Percentiles rank a stretch among this genome's conserved stretches.
phyloP scores from a whole-genome alignment of 2,797 vertebrate genomes.

The Coracias cyanogaster region DNA sequence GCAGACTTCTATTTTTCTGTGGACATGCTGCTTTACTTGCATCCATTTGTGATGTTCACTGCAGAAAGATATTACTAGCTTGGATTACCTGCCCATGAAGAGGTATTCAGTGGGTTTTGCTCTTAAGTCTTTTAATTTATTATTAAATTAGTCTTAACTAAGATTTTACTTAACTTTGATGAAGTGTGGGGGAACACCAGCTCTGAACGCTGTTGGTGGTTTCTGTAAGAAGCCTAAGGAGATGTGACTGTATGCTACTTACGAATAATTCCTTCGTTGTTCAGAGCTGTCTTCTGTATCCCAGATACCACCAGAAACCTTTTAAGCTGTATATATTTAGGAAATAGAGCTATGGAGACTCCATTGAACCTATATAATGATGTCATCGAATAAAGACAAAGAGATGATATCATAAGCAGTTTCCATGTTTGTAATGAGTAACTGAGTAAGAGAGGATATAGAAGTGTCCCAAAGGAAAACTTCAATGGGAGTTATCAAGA shows the following conservation, averaged over 20 bases:
- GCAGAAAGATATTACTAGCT: not conserved
- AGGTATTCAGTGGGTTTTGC: not conserved
- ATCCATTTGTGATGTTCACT: not conserved
- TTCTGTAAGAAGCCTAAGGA: not conserved
- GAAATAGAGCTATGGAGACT: not conserved
- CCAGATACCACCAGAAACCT: not conserved
- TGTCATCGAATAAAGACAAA: not conserved
- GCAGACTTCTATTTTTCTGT: not conserved
- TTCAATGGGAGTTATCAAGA: not conserved
- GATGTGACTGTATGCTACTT: not conserved
- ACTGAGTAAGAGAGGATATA: not conserved
- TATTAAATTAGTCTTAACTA: not conserved
- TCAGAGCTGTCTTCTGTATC: not conserved
- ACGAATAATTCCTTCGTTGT: not conserved
- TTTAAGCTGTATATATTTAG: not conserved
- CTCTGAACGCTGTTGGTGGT: not conserved
- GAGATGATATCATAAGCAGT: not conserved
- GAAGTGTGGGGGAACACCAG: rapidly evolving
- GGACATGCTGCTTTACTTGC: not conserved
- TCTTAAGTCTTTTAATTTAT: not conserved
- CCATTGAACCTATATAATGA: not conserved
- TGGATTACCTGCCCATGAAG: not conserved
- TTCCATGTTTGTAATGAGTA: not conserved
- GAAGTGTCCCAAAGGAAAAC: not conserved
- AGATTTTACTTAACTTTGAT: not conserved